phyloP scores from a whole-genome alignment of 2,888 invertebrate genomes.

The Coelinius sp. region DNA sequence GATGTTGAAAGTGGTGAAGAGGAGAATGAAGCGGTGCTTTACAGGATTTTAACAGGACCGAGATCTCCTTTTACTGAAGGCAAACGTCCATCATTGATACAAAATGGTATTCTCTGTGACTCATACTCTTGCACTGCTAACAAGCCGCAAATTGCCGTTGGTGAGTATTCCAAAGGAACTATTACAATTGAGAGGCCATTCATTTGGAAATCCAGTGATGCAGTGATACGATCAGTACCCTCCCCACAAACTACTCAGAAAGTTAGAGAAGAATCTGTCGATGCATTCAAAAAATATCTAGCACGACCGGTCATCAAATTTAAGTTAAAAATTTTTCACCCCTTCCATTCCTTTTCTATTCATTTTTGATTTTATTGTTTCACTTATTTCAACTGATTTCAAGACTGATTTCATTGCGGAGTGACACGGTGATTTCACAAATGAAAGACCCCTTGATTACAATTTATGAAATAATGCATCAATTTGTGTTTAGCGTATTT shows the following conservation, averaged over 20 bases:
- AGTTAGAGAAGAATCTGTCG: too few species aligned
- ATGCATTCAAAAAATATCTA: too few species aligned
- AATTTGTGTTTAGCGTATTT: conserved; percentile 55
- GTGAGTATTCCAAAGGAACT: conserved; percentile 5
- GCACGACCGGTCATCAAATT: too few species aligned
- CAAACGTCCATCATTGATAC: conserved; percentile 56
- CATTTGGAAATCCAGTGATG: too few species aligned
- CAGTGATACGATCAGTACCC: too few species aligned
- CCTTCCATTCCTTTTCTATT: too few species aligned
- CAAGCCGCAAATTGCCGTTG: conserved; percentile 56
- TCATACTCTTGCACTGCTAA: conserved; percentile 55
- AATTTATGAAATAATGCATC: neutral
- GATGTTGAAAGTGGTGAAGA: conserved; percentile 38
- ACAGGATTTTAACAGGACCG: conserved; percentile 57
- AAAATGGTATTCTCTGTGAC: conserved; percentile 59
- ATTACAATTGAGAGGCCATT: neutral
- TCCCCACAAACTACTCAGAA: too few species aligned
- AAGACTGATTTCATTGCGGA: too few species aligned
- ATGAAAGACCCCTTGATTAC: neutral
- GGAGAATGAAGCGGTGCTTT: conserved; percentile 49
- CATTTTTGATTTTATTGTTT: too few species aligned
- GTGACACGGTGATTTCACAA: neutral
- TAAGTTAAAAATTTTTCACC: too few species aligned
- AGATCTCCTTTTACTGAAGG: conserved; percentile 53
- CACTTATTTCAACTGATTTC: too few species aligned